phyloP scores from a whole-genome alignment of 2,113 vertebrate genomes.

The Siniperca knerii region DNA sequence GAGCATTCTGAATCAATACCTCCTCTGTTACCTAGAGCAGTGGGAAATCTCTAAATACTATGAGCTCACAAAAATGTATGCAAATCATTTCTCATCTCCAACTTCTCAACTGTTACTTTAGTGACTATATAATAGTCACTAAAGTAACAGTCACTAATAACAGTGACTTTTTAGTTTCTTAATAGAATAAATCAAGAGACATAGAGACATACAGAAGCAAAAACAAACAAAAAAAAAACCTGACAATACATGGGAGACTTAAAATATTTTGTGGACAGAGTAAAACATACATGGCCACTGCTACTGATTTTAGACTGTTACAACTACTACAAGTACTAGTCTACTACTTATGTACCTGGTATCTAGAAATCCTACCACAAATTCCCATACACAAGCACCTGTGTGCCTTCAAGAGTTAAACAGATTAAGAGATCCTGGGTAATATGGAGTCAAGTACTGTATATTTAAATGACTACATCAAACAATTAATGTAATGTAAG shows the following conservation, averaged over 20 bases:
- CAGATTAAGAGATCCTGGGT: neutral
- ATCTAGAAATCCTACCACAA: neutral
- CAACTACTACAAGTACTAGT: neutral
- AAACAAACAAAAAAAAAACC: neutral
- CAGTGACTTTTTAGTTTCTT: no score
- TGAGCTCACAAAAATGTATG: slow-evolving; percentile 46
- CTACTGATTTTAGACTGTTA: neutral
- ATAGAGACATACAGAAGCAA: no score
- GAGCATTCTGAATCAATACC: slow-evolving; percentile 59
- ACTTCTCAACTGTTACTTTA: neutral
- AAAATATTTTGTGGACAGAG: neutral
- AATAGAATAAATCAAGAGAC: no score
- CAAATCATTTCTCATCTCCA: slow-evolving; percentile 36
- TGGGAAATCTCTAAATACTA: slow-evolving; percentile 33
- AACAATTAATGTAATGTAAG: neutral
- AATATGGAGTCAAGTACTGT: neutral
- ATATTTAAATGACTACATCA: neutral
- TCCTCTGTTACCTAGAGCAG: slow-evolving; percentile 42
- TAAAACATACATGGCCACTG: neutral
- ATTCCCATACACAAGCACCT: neutral
- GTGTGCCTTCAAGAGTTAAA: neutral
- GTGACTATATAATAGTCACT: no score
- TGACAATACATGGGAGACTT: neutral
- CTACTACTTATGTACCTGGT: neutral
- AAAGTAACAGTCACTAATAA: no score